These are phyloP conservation scores for Amphilophus citrinellus DNA, from an alignment of 2,113 vertebrate species.

Conservation along the genomic window DNA sequence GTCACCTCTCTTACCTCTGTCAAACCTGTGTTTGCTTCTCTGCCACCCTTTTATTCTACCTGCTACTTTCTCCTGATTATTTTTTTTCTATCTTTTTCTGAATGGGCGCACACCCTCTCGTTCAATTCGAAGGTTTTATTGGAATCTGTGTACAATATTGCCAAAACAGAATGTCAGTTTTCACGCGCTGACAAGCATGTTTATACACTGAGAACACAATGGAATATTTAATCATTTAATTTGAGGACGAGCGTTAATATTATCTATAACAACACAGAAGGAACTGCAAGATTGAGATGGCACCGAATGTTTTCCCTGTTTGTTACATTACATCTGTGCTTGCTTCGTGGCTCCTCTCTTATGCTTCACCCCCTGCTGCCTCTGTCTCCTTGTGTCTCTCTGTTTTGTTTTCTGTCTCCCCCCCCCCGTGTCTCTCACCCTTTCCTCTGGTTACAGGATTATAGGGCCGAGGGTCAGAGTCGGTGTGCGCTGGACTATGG, in stretches of 20 bases:
- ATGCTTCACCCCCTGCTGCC: constrained; percentile 35
- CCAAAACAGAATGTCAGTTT: constrained; percentile 31
- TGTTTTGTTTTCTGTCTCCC: constrained; percentile 35
- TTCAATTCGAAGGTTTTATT: constrained; percentile 42
- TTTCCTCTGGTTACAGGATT: constrained; percentile 69
- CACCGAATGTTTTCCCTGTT: not conserved
- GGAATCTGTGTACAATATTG: constrained; percentile 27
- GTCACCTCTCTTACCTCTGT: constrained; percentile 62
- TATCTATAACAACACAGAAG: constrained; percentile 13
- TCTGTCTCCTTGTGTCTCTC: constrained; percentile 24
- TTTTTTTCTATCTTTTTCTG: constrained; percentile 40
- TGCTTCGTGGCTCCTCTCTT: constrained; percentile 29
- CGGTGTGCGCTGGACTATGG: constrained; percentile 69
- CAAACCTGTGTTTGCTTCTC: constrained; percentile 60
- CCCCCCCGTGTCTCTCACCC: constrained; percentile 22
- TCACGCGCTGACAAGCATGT: constrained; percentile 25
- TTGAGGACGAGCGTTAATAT: constrained; percentile 18
- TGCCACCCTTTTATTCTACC: constrained; percentile 45
- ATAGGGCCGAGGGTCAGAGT: constrained; percentile 69
- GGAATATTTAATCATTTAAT: constrained; percentile 34
- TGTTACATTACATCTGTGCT: constrained; percentile 35
- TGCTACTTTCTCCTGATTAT: constrained; percentile 49
- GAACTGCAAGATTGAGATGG: not conserved
- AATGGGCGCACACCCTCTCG: constrained; percentile 31
- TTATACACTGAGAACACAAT: constrained; percentile 22